A percentile compares a stretch with the other conserved stretches of the same genome.
phyloP scores from a whole-genome alignment of 1,140 invertebrate species.

The Neodiprion lecontei region DNA sequence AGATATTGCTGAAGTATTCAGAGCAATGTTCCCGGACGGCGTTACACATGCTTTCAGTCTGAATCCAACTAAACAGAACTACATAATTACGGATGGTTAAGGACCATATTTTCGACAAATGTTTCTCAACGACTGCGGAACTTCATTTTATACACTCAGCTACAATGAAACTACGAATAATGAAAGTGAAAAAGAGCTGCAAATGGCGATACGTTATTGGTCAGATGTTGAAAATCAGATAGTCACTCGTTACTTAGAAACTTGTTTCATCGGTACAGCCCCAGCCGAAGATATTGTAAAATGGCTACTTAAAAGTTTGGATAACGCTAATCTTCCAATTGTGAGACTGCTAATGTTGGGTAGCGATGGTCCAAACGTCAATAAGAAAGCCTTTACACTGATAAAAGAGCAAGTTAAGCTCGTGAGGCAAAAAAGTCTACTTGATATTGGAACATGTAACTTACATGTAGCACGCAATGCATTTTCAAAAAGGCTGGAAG shows the following conservation, averaged over 20 bases:
- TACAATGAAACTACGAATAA: slow-evolving; percentile 25
- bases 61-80: background rate
- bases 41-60: background rate
- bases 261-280: slow-evolving; percentile 26
- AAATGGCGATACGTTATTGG: slow-evolving; percentile 28
- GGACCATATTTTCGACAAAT: background rate
- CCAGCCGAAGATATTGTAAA: slow-evolving; percentile 19
- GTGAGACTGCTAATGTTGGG: slow-evolving; percentile 30
- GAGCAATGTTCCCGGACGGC: background rate
- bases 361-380: slow-evolving; percentile 43
- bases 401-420: slow-evolving; percentile 33
- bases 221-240: slow-evolving; percentile 17
- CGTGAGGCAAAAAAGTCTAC: slow-evolving; percentile 20
- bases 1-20: background rate
- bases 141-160: background rate
- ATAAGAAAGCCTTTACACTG: slow-evolving; percentile 35
- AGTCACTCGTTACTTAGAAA: slow-evolving; percentile 20
- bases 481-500: slow-evolving; percentile 35
- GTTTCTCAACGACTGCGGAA: background rate
- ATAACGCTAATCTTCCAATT: slow-evolving; percentile 19
- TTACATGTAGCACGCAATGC: slow-evolving; percentile 37
- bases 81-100: slow-evolving; percentile 1
- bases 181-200: slow-evolving; percentile 24
- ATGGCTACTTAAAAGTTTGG: slow-evolving; percentile 21
- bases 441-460: slow-evolving; percentile 34